phyloP scores from a whole-genome alignment of 2,797 vertebrate genomes.

The Erethizon dorsatum region DNA sequence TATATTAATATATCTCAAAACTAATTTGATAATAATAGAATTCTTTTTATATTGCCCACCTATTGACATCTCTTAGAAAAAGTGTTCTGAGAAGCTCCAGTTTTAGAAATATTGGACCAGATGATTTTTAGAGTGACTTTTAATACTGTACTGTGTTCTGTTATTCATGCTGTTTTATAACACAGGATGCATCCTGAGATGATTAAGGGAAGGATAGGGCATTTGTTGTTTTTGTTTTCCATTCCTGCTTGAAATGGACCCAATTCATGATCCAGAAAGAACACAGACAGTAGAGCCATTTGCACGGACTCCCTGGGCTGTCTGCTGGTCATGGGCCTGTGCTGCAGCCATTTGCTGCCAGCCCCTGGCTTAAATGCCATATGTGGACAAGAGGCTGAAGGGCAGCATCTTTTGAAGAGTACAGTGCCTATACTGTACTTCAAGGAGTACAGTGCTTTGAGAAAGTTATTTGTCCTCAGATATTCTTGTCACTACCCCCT shows the following conservation, averaged over 20 bases:
- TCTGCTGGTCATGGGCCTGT: not conserved
- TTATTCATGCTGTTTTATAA: not conserved
- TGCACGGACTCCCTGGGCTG: not conserved
- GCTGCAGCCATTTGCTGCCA: not conserved
- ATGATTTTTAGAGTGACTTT: constrained; percentile 26
- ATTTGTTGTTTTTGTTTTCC: not conserved
- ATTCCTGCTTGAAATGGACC: not conserved
- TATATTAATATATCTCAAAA: constrained; percentile 22
- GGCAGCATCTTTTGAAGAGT: not conserved
- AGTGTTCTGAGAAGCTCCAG: not conserved
- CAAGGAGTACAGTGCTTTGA: not conserved
- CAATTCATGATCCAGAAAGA: constrained; percentile 23
- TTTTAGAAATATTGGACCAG: not conserved
- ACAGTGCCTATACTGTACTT: too few relatives aligned
- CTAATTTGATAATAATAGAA: not conserved
- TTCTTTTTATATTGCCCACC: not conserved
- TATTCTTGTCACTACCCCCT: not conserved
- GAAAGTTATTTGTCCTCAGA: not conserved
- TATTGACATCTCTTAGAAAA: not conserved
- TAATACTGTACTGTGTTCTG: not conserved
- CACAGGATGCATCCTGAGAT: not conserved
- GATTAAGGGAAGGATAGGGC: not conserved
- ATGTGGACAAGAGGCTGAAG: not conserved
- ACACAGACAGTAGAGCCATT: not conserved
- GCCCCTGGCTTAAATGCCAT: not conserved